Evolutionary conservation across 2,113 vertebrate genomes (phyloP), one percentile per base, ranked within the genome.

Genomic region (Rhombomys opimus): DNA sequence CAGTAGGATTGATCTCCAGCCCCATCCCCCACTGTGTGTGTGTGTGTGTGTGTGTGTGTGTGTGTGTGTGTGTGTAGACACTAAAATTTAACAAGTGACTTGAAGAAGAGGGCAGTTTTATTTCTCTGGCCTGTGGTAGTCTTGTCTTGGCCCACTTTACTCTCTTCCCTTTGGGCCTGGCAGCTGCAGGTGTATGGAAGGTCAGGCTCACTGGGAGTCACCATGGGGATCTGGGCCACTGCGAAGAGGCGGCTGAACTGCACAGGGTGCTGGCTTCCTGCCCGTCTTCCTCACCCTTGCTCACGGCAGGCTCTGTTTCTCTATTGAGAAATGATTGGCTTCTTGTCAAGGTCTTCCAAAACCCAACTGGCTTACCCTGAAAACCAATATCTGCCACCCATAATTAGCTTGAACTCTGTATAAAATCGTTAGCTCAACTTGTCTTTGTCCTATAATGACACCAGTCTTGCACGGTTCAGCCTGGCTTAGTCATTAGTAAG

Each of bases 251-350:
- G 46, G 46, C 46, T 46, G 46, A 46, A 46, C 46, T 46, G 5
- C 46, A 46, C 46, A 46, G 46, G 46, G 46, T 5, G 46, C 46
- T 46, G 46, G 46, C 46, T 46, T 46, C 46, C 46, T 46, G 46
- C 46, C 46, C 46, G 46, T 57, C 41, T 70, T 87, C 86, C 41
- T 91, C 27, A 72, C 22, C 20, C 18, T 72, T 17, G 5, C 25
- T 61, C 10, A 25, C 35, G 61, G 35, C 10, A 41, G n/a, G 63
- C 27, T 59, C 22, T 57, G 14, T 10, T 61, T n/a, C 84, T 86
- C 80, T 78, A 57, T 20, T 87, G 41, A 93, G n/a, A 84, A 93
- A 88, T 67, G 54, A 78, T 10, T 90, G 68, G 11, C 50, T 93
- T 93, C 46, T 67, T 17, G 1, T 25, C 59, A 52, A 93, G n/a